A percentile compares a stretch with the other conserved stretches of the same genome.
Conservation (phyloP, 1,140 invertebrate genomes). For the Diachasma alloeum region DNA sequence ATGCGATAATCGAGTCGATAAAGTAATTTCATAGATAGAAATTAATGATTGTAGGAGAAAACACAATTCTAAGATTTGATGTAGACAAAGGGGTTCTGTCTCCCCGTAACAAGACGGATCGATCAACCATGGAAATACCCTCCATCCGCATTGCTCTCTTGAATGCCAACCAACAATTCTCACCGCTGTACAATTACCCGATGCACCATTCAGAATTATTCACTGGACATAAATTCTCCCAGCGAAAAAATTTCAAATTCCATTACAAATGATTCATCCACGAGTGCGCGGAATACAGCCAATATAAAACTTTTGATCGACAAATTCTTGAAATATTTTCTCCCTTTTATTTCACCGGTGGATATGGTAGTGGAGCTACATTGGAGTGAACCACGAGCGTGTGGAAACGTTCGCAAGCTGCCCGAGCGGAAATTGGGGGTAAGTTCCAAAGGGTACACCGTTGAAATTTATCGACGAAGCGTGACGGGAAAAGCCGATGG, state of each 20-base stretch:
- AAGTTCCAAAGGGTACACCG: slow-evolving; percentile 1
- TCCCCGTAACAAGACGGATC: not conserved
- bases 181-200: not conserved
- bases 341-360: not conserved
- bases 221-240: not conserved
- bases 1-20: too few species aligned
- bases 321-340: not conserved
- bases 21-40: too few species aligned
- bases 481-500: slow-evolving; percentile 15
- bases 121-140: not conserved
- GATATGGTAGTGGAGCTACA: not conserved
- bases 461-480: slow-evolving; percentile 24
- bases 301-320: too few species aligned
- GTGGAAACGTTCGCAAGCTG: slow-evolving; percentile 18
- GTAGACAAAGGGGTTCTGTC: too few species aligned
- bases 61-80: too few species aligned
- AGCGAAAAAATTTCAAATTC: not conserved
- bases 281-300: not conserved
- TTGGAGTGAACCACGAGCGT: not conserved
- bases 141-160: not conserved
- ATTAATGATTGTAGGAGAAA: too few species aligned
- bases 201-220: not conserved
- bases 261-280: not conserved
- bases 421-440: slow-evolving; percentile 22
- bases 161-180: not conserved